These are phyloP conservation scores for Drosophila gunungcola DNA, from an alignment of 1,140 invertebrate species.

Conservation along the genomic window DNA sequence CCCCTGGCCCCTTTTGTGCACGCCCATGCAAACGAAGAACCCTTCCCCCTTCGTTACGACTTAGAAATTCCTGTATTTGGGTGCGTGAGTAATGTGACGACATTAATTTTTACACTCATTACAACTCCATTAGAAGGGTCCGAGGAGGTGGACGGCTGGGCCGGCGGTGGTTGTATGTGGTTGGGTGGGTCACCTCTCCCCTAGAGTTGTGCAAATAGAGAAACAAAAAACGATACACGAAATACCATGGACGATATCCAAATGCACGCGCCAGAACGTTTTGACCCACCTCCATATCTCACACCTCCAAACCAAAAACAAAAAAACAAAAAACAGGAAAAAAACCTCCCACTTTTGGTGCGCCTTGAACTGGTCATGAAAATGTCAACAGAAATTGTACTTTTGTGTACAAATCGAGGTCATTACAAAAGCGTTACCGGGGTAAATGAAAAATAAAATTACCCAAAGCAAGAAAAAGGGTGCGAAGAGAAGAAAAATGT, in stretches of 20 bases:
- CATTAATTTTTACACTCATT: slow-evolving; percentile 83
- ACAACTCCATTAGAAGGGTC: slow-evolving; percentile 75
- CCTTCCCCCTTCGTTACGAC: slow-evolving; percentile 6
- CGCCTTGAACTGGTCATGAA: slow-evolving; percentile 36
- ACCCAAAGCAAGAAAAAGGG: slow-evolving; percentile 3
- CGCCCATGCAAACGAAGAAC: slow-evolving; percentile 13
- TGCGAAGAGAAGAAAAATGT: slow-evolving; percentile 3
- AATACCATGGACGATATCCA: slow-evolving; percentile 50
- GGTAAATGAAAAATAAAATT: slow-evolving; percentile 28
- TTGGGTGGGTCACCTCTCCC: slow-evolving; percentile 4
- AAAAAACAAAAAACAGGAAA: background rate
- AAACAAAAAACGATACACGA: slow-evolving; percentile 41
- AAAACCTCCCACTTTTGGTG: background rate
- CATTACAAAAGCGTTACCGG: slow-evolving; percentile 49
- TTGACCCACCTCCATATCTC: slow-evolving; percentile 4
- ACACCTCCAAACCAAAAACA: background rate
- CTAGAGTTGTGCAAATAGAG: slow-evolving; percentile 26
- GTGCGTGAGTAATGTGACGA: slow-evolving; percentile 83
- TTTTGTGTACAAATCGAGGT: slow-evolving; percentile 69
- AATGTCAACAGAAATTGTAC: slow-evolving; percentile 63
- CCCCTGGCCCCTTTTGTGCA: slow-evolving; percentile 4
- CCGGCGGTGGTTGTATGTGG: background rate
- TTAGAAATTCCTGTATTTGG: slow-evolving; percentile 42
- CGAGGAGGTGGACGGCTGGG: background rate
- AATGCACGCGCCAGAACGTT: slow-evolving; percentile 69